These are phyloP conservation scores for Cheilosia vernalis DNA, from an alignment of 2,888 invertebrate species.

Conservation along the genomic window DNA sequence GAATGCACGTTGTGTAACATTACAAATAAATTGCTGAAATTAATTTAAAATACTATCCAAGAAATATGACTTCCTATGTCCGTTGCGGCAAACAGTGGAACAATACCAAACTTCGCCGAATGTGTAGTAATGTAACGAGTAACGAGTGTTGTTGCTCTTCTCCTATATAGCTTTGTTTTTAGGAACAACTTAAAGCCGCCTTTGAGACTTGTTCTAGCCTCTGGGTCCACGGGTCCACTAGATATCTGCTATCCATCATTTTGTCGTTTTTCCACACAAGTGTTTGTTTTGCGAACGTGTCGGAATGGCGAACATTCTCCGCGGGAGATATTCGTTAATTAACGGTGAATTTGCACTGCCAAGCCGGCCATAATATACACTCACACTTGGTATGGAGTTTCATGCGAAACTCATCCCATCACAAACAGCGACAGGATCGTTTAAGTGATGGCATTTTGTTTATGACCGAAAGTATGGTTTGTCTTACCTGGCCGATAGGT, in stretches of 20 bases:
- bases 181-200: conserved; percentile 9
- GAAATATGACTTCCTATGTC: conserved; percentile 40
- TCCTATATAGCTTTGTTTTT: conserved; percentile 9
- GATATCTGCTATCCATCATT: conserved; percentile 24
- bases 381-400: conserved; percentile 3
- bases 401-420: conserved; percentile 4
- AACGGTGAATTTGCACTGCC: conserved; percentile 32
- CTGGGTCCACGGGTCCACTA: conserved; percentile 11
- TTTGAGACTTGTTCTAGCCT: conserved; percentile 14
- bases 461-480: conserved; percentile 9
- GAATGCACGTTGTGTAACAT: conserved; percentile 43
- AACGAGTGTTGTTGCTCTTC: conserved; percentile 3
- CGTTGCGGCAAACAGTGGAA: conserved; percentile 2
- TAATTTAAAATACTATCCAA: conserved; percentile 41
- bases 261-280: not conserved
- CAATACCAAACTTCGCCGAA: not conserved
- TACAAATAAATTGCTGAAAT: conserved; percentile 53
- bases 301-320: conserved; percentile 18
- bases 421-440: not conserved
- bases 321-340: conserved; percentile 15
- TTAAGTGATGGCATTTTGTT: not conserved
- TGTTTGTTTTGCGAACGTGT: conserved; percentile 25
- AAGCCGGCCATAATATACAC: not conserved
- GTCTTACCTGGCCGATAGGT: conserved; percentile 17
- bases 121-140: not conserved